A percentile compares a stretch with the other conserved stretches of the same genome.
Evolutionary conservation across 1,140 invertebrate genomes (phyloP).

Genomic region (Euura lappo): DNA sequence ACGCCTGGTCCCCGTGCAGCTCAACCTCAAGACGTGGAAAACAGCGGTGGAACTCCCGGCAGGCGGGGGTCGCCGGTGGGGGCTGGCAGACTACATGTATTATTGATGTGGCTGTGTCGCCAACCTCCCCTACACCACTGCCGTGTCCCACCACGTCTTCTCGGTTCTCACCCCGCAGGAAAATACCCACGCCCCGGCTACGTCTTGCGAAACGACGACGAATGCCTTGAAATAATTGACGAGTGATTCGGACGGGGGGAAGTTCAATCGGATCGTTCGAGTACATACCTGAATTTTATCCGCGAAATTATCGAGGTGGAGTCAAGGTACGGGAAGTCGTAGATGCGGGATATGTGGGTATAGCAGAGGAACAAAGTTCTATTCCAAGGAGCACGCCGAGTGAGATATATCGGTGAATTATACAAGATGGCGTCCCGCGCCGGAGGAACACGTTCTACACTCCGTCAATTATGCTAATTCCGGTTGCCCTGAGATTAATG

Average conservation of each 20-base stretch:
- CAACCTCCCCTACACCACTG: constrained; percentile 14
- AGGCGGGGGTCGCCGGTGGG: not conserved
- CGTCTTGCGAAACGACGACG: constrained; percentile 27
- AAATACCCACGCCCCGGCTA: constrained; percentile 19
- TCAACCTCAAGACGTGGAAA: constrained; percentile 33
- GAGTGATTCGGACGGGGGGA: too few species aligned
- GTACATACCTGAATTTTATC: too few species aligned
- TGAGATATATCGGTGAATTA: constrained; percentile 59
- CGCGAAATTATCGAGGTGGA: too few species aligned
- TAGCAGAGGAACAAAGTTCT: constrained; percentile 15
- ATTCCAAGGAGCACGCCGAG: constrained; percentile 56
- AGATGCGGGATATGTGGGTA: too few species aligned
- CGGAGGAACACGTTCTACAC: constrained; percentile 57
- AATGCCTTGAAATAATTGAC: too few species aligned
- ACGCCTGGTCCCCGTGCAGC: not conserved
- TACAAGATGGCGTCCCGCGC: constrained; percentile 56
- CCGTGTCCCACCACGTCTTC: constrained; percentile 2
- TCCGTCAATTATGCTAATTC: constrained; percentile 62
- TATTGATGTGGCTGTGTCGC: constrained; percentile 46
- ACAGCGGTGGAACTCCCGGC: not conserved
- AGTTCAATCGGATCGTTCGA: too few species aligned
- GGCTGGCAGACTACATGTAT: constrained; percentile 39
- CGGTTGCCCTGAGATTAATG: constrained; percentile 60
- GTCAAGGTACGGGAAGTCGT: too few species aligned
- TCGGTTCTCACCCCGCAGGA: constrained; percentile 12